Conservation (phyloP, 2,797 vertebrate genomes). For the Myoxocephalus aenaeus region DNA sequence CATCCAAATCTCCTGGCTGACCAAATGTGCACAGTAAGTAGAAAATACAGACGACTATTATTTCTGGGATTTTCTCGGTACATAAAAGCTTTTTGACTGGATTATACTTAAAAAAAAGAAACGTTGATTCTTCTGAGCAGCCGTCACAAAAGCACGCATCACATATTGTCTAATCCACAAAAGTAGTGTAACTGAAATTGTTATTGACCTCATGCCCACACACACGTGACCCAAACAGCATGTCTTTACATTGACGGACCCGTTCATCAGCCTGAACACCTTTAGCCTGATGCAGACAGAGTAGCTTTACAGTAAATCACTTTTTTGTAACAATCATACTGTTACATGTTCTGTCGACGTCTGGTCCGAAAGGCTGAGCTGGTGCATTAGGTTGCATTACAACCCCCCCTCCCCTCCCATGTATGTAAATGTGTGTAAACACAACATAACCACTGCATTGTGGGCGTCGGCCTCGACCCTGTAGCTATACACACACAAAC, state of each 20-base stretch:
- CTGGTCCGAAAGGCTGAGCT: background rate
- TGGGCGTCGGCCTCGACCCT: background rate
- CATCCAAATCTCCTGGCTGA: slow-evolving; percentile 14
- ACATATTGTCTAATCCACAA: background rate
- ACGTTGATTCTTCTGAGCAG: background rate
- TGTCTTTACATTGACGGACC: no score
- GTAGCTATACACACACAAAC: background rate
- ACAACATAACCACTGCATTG: background rate
- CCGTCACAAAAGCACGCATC: background rate
- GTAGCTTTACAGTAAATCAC: background rate
- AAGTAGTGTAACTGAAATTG: background rate
- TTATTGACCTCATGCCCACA: no score
- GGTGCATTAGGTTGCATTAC: no score
- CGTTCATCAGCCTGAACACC: no score
- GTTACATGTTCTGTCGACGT: background rate
- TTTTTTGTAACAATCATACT: background rate
- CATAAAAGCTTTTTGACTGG: slow-evolving; percentile 10
- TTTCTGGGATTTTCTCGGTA: background rate
- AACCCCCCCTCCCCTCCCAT: no score
- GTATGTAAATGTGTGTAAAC: background rate
- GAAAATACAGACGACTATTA: slow-evolving; percentile 17
- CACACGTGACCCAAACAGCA: background rate
- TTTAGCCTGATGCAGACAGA: background rate
- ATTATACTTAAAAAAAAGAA: background rate
- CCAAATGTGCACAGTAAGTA: slow-evolving; percentile 9